Conservation (phyloP, 2,888 invertebrate species). For the Gasteruption jaculator region DNA sequence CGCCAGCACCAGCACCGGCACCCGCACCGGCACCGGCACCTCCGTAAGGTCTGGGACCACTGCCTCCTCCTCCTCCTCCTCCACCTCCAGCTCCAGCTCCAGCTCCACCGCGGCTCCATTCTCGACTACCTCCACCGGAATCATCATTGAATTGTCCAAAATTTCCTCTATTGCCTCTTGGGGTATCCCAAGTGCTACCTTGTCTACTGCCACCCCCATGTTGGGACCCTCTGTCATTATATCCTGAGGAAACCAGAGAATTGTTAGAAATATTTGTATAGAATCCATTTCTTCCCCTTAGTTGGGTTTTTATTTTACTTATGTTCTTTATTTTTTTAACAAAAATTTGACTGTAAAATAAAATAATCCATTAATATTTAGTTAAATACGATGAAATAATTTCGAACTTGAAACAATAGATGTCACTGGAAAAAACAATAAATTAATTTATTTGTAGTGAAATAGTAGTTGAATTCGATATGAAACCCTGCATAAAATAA, state of each 20-base stretch:
- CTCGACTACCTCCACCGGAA: constrained; percentile 28
- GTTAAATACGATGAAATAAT: too few relatives aligned
- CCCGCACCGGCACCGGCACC: constrained; percentile 30
- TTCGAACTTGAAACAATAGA: too few relatives aligned
- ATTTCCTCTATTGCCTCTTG: constrained; percentile 43
- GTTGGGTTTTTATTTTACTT: too few relatives aligned
- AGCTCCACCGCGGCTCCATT: constrained; percentile 27
- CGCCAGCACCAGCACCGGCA: constrained; percentile 43
- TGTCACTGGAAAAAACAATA: too few relatives aligned
- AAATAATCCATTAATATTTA: too few relatives aligned
- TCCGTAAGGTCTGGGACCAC: constrained; percentile 46
- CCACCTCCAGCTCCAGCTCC: constrained; percentile 42
- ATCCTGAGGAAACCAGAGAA: constrained; percentile 27
- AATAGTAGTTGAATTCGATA: too few relatives aligned
- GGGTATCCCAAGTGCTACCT: constrained; percentile 30
- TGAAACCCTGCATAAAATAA: too few relatives aligned
- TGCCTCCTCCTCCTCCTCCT: constrained; percentile 39
- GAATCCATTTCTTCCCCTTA: too few relatives aligned
- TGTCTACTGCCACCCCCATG: constrained; percentile 29
- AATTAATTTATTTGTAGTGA: too few relatives aligned
- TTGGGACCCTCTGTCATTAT: constrained; percentile 35
- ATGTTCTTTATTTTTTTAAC: too few relatives aligned
- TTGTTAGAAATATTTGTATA: constrained; percentile 4
- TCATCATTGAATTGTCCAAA: constrained; percentile 42
- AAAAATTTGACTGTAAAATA: too few relatives aligned